A percentile compares a stretch with the other conserved stretches of the same genome.
phyloP scores from a whole-genome alignment of 2,888 invertebrate species.

The Campoplex capitator region DNA sequence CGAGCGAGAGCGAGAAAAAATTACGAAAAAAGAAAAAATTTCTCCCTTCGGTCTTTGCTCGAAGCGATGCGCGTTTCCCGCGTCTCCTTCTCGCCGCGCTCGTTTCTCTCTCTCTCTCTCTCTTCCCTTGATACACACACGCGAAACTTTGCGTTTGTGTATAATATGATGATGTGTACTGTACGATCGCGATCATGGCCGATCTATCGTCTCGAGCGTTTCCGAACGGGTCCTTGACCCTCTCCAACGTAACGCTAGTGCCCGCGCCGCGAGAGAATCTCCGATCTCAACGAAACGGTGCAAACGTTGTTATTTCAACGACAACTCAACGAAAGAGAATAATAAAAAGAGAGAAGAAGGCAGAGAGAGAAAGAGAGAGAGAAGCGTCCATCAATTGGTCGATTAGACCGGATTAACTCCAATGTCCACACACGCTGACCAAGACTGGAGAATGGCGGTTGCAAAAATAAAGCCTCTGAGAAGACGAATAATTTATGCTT shows the following conservation, averaged over 20 bases:
- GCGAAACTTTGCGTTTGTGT: neutral
- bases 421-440: constrained; percentile 28
- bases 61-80: constrained; percentile 57
- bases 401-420: constrained; percentile 69
- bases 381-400: constrained; percentile 66
- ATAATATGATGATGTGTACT: neutral
- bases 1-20: neutral
- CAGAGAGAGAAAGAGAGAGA: neutral
- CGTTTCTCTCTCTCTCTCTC: constrained; percentile 33
- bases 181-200: constrained; percentile 68
- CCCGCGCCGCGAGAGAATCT: constrained; percentile 31
- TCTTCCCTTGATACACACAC: constrained; percentile 18
- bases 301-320: constrained; percentile 58
- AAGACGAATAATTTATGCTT: constrained; percentile 1
- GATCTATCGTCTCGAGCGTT: constrained; percentile 75
- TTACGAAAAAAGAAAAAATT: constrained; percentile 42
- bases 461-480: constrained; percentile 23
- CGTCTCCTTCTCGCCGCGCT: constrained; percentile 33
- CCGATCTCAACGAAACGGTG: constrained; percentile 56
- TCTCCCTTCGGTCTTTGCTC: constrained; percentile 59
- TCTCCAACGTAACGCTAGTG: constrained; percentile 59
- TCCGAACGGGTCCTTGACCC: constrained; percentile 76
- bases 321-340: constrained; percentile 22
- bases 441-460: constrained; percentile 40
- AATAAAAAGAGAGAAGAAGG: neutral